These are phyloP conservation scores for Drosophila watanabei DNA, from an alignment of 1,140 invertebrate species.

Conservation along the genomic window DNA sequence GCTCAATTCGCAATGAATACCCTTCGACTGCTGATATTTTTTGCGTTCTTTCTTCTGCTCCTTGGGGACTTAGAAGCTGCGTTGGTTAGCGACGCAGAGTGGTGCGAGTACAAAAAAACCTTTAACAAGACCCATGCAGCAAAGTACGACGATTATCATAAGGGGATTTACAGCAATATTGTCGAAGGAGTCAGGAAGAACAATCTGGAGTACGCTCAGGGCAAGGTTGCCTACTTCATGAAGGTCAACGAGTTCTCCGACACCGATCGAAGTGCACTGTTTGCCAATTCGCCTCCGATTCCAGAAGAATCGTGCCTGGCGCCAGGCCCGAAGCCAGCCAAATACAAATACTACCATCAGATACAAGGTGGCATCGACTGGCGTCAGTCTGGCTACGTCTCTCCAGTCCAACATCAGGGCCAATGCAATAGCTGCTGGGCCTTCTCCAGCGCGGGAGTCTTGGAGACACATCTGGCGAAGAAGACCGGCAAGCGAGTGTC, in stretches of 20 bases:
- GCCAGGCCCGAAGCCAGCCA: background rate
- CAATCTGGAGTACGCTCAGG: constrained; percentile 2
- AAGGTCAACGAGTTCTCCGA: constrained; percentile 31
- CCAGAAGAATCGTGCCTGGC: background rate
- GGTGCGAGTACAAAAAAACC: constrained; percentile 2
- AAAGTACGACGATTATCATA: background rate
- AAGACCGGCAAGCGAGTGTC: constrained; percentile 89
- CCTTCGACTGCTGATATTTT: background rate
- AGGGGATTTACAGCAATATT: background rate
- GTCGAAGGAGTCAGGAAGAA: background rate
- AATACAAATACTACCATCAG: constrained; percentile 22
- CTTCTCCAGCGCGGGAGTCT: constrained; percentile 93
- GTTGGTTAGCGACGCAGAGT: background rate
- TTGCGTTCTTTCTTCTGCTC: background rate
- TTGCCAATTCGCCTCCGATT: background rate
- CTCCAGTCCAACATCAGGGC: constrained; percentile 89
- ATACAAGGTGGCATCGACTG: constrained; percentile 15
- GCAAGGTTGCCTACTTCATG: constrained; percentile 1
- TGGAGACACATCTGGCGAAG: constrained; percentile 91
- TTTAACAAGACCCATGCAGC: background rate
- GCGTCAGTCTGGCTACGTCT: constrained; percentile 13
- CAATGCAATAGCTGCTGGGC: constrained; percentile 96
- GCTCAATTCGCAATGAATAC: constrained; percentile 1
- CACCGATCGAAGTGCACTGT: background rate
- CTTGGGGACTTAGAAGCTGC: background rate